A percentile compares a stretch with the other conserved stretches of the same genome.
These are phyloP conservation scores for Pipa parva DNA, from an alignment of 2,113 vertebrate genomes.

Conservation along the genomic window DNA sequence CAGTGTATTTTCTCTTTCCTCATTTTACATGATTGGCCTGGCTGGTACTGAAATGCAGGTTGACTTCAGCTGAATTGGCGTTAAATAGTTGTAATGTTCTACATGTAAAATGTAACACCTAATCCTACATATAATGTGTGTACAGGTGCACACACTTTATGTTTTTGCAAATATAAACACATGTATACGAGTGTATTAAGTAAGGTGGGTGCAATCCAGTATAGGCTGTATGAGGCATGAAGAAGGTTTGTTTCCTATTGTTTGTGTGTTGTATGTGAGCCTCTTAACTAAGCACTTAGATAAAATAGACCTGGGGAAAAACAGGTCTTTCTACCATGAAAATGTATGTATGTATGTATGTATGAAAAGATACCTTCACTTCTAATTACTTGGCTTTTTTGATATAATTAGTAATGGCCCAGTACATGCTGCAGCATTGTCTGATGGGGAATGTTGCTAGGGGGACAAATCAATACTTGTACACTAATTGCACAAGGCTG, in stretches of 20 bases:
- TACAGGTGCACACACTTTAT: too few species aligned
- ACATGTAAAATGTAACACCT: too few species aligned
- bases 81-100: not conserved
- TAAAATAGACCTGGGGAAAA: too few species aligned
- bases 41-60: not conserved
- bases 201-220: not conserved
- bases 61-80: not conserved
- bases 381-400: not conserved
- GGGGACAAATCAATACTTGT: too few species aligned
- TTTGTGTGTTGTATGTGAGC: not conserved
- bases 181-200: not conserved
- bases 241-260: not conserved
- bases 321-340: too few species aligned
- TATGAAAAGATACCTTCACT: too few species aligned
- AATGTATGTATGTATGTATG: too few species aligned
- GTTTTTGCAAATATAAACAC: too few species aligned
- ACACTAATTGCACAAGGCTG: too few species aligned
- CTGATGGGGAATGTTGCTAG: too few species aligned
- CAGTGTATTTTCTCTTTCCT: not conserved
- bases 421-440: not conserved
- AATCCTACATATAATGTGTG: too few species aligned
- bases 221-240: not conserved
- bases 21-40: conserved; percentile 3
- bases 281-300: not conserved
- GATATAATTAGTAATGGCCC: not conserved